Base-by-base conservation (phyloP, 2,888 invertebrate species). In the Nematopogon swammerdamellus region DNA sequence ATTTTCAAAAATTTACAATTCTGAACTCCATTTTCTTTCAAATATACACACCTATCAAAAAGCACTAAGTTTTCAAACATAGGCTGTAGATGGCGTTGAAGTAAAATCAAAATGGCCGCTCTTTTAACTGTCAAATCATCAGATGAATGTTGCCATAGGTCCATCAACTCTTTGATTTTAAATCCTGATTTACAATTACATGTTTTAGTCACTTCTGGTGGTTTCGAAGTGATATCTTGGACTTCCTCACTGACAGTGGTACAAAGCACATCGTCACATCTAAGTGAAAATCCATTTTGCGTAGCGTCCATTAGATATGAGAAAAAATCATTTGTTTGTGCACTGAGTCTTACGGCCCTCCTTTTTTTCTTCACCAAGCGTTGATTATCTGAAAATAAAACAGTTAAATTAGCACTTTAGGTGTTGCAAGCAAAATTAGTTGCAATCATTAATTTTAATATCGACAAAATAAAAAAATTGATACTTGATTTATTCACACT, bases 1-100 rank as follows among this genome's bases (percentile, higher is more conserved):
- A 88, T 79, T 64, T 82, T 84, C 57, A 81, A 80, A 56, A 80
- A 79, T 47, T 53, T 58, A 57, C 72, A 69, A 49, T 64, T 56
- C 10, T 54, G 50, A 2, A 72, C 50, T 0, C 70, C 70, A 18
- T 63, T 65, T 57, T 76, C 76, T 51, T 61, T 62, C 36, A 79
- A 62, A 63, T 68, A 76, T 6, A 67, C 53, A 36, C 75, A 50
- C 51, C 76, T 63, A 53, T 79, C 79, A 19, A 63, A 70, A 29
- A 75, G 61, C 49, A 79, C 56, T 42, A 72, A 60, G 55, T 76
- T 75, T 56, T 79, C 79, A 10, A 70, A 64, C 0, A 72, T 55
- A 29, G 69, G 69, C 46, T 76, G 75, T 48, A 77, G 55, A 52
- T 55, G 50, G 51, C 70, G 70, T 60, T 79, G 79, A 20, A 75